A percentile compares a stretch with the other conserved stretches of the same genome.
Evolutionary conservation across 2,113 vertebrate species (phyloP).

Genomic region (Rhizomys pruinosus): DNA sequence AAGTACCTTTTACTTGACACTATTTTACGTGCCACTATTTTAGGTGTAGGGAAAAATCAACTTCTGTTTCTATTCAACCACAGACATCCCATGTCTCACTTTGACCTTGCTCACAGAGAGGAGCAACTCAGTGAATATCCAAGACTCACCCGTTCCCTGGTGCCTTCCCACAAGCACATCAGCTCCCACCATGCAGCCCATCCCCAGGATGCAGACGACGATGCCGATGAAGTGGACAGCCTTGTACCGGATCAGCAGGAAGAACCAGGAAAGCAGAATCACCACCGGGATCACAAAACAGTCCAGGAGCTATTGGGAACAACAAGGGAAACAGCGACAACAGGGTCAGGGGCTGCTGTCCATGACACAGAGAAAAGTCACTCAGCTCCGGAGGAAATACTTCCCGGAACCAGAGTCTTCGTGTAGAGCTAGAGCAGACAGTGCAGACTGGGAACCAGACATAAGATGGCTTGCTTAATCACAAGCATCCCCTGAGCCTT

Average conservation of each 20-base stretch:
- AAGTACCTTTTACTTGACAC: background rate
- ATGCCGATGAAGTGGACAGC: constrained; percentile 94
- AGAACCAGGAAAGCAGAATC: constrained; percentile 97
- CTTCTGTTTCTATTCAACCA: background rate
- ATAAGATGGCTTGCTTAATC: background rate
- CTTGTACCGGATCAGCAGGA: constrained; percentile 96
- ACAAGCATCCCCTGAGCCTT: background rate
- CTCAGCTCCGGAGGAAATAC: background rate
- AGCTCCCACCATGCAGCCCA: constrained; percentile 96
- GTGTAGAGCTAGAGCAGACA: background rate
- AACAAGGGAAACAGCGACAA: background rate
- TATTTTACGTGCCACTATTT: background rate
- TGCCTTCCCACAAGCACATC: constrained; percentile 94
- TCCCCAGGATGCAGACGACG: constrained; percentile 94
- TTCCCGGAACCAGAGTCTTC: background rate
- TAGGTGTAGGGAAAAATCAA: background rate
- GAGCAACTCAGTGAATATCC: background rate
- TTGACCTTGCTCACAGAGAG: background rate
- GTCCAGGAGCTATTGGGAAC: constrained; percentile 91
- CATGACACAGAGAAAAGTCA: background rate
- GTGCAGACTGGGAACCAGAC: background rate
- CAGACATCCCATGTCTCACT: background rate
- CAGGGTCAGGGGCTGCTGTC: background rate
- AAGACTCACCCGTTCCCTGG: constrained; percentile 92
- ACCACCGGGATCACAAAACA: constrained; percentile 97